Evolutionary conservation across 2,888 invertebrate genomes (phyloP), one percentile per base, ranked within the genome.

Genomic region (Globia sparganii): DNA sequence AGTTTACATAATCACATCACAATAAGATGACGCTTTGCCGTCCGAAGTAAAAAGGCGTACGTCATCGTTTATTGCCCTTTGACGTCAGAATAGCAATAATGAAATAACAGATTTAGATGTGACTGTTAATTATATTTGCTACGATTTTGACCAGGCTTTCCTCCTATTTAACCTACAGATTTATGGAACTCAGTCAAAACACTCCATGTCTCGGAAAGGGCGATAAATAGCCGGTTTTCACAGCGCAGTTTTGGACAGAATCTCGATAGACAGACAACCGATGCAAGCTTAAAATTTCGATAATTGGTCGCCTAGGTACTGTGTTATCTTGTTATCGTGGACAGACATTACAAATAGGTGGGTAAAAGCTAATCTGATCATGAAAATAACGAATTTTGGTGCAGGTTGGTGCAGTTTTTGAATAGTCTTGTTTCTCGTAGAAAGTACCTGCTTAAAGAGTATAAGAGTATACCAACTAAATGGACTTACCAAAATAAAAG

Each of bases 271-370:
- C 18, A 28, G 65, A 61, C 59, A 53, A 46, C 4, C 76, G 21
- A 66, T 28, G 13, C 58, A n/a, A 28, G 58, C 59, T 75, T 53
- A 43, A 81, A 75, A 75, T 65, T 28, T 65, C 3, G 15, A 28
- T 81, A 80, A 80, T 77, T 77, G 49, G 25, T n/a, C 43, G 28
- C 13, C 72, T 18, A 31, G 15, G 31, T 31, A 40, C n/a, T 46
- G 21, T 31, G 46, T 21, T 70, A 37, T 8, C 13, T 18, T 61
- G 31, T 72, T 72, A 72, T 6, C 40, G 2, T 31, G 9, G 25
- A 43, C 13, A 28, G 31, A 34, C 34, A 1, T 2, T 18, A 34
- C 28, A 34, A 53, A 49, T 25, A 31, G 1, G 0, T 21, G 9
- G 9, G 0, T n/a, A 25, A 40, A 80, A 72, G 21, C 9, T n/a